phyloP scores from a whole-genome alignment of 2,113 vertebrate genomes.

The Trichechus manatus region DNA sequence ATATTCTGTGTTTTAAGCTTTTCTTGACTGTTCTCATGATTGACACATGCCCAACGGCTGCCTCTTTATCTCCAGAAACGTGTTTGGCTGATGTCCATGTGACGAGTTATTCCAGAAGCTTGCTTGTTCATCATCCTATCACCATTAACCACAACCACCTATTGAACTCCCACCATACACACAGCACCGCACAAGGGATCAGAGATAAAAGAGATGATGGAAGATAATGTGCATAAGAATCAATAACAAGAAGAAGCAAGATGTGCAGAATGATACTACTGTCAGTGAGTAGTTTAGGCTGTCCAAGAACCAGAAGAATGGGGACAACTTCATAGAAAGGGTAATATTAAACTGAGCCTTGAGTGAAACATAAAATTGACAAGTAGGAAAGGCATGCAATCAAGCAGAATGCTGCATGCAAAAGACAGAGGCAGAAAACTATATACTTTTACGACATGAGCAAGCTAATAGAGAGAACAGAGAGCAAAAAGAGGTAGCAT shows the following conservation, averaged over 20 bases:
- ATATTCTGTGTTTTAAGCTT: slow-evolving; percentile 44
- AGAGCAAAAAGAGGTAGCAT: neutral
- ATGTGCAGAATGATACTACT: neutral
- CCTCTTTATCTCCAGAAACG: slow-evolving; percentile 70
- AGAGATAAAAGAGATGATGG: slow-evolving; percentile 18
- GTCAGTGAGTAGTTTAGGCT: neutral
- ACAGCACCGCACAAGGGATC: neutral
- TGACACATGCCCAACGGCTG: slow-evolving; percentile 32
- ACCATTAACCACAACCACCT: slow-evolving; percentile 57
- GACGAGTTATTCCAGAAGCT: slow-evolving; percentile 48
- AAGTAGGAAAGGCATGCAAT: neutral
- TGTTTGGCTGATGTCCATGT: slow-evolving; percentile 62
- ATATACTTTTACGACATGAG: neutral
- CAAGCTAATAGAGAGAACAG: neutral
- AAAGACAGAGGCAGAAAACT: neutral
- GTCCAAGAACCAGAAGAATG: neutral
- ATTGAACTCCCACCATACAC: neutral
- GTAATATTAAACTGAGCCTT: neutral
- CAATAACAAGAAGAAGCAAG: neutral
- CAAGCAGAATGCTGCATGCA: neutral
- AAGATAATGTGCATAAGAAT: neutral
- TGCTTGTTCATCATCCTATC: slow-evolving; percentile 53
- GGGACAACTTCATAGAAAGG: neutral
- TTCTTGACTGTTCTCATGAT: slow-evolving; percentile 42
- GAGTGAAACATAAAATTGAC: neutral